Evolutionary conservation across 2,797 vertebrate genomes (phyloP).

Genomic region (Channallabes apus): DNA sequence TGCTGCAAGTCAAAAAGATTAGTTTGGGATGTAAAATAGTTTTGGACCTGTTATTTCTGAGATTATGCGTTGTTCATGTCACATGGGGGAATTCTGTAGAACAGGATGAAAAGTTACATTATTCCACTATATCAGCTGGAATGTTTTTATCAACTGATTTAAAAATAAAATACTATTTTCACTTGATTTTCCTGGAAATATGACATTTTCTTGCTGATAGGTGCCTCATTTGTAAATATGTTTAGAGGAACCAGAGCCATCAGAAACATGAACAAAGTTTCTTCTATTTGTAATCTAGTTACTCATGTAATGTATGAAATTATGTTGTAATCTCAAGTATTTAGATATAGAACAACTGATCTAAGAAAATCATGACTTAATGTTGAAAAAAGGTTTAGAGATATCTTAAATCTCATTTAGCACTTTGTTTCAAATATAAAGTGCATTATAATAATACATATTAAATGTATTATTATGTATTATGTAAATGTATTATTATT

Average conservation of each 20-base stretch:
- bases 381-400: too few relatives aligned
- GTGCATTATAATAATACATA: too few relatives aligned
- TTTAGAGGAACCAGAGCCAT: neutral
- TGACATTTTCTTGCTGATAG: neutral
- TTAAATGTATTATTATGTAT: too few relatives aligned
- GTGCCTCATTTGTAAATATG: neutral
- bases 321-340: neutral
- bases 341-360: neutral
- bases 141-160: neutral
- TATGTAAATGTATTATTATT: too few relatives aligned
- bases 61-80: neutral
- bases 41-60: neutral
- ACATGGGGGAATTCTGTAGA: neutral
- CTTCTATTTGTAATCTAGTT: neutral
- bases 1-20: neutral
- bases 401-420: too few relatives aligned
- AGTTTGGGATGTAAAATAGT: slow-evolving; percentile 1
- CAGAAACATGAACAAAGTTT: neutral
- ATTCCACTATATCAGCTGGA: neutral
- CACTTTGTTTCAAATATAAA: too few relatives aligned
- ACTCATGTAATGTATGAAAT: neutral
- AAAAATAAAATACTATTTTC: neutral
- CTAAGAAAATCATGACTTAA: neutral
- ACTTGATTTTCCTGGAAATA: neutral
- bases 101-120: neutral